A percentile compares a stretch with the other conserved stretches of the same genome.
Conservation (phyloP, 2,797 vertebrate species). For the Notoglanidium macrostoma region DNA sequence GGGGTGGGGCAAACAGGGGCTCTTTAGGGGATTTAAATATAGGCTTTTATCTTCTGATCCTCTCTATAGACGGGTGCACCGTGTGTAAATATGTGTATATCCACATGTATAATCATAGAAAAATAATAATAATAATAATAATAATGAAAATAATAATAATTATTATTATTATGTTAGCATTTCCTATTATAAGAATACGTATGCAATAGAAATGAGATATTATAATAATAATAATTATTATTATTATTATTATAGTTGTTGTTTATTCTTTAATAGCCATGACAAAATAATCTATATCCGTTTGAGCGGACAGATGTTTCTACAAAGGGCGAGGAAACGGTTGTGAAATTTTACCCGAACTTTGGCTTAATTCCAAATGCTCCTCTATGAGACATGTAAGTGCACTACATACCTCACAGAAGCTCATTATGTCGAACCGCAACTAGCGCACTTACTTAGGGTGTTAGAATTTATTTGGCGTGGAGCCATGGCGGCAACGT, state of each 20-base stretch:
- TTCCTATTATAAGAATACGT: not conserved
- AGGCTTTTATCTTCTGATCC: slow-evolving; percentile 35
- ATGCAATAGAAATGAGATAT: not conserved
- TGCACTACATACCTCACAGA: not conserved
- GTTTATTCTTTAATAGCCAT: not conserved
- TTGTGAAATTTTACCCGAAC: not conserved
- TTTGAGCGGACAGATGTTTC: slow-evolving; percentile 7
- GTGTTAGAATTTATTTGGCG: not conserved
- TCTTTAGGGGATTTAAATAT: slow-evolving; percentile 43
- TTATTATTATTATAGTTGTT: not conserved
- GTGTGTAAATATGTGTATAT: not conserved
- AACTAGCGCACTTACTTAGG: not conserved
- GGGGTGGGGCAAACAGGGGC: slow-evolving; percentile 61
- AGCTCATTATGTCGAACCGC: not conserved
- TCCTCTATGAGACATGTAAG: not conserved
- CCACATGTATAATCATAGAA: not conserved
- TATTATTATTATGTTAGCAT: not conserved
- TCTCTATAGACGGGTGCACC: not conserved
- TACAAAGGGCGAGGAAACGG: slow-evolving; percentile 20
- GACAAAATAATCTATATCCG: not conserved
- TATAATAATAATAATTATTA: not conserved
- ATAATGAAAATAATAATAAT: not conserved
- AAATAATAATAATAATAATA: not conserved
- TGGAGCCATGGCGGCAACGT: not conserved
- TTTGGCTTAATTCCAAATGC: not conserved